Conservation (phyloP, 2,113 vertebrate species). For the Callorhinus ursinus region DNA sequence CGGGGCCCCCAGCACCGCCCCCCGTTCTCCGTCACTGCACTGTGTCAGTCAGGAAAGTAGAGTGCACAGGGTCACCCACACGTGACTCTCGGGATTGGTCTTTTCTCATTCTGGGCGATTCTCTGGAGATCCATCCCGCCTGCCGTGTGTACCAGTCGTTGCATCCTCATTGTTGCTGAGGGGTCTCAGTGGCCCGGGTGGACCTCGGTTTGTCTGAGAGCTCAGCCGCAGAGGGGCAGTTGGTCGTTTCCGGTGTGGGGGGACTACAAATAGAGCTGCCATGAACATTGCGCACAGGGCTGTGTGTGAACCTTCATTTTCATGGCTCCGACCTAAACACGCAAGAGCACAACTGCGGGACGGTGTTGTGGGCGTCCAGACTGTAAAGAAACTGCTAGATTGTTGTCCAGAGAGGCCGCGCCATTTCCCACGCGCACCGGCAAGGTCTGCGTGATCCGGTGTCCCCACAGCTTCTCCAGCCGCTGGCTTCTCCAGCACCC, state of each 20-base stretch:
- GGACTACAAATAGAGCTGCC: not conserved
- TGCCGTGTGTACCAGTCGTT: not conserved
- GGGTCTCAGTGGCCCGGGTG: fast-evolving
- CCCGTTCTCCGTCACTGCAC: fast-evolving
- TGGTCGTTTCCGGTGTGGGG: fast-evolving
- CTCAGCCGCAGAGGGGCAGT: not conserved
- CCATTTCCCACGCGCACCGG: fast-evolving
- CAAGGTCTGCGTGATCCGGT: fast-evolving
- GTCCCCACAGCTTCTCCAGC: not conserved
- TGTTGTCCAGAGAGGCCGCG: not conserved
- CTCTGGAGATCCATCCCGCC: not conserved
- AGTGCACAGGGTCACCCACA: fast-evolving
- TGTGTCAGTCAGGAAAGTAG: fast-evolving
- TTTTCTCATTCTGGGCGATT: not conserved
- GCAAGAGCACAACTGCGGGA: fast-evolving
- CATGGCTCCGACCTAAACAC: fast-evolving
- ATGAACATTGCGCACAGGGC: fast-evolving
- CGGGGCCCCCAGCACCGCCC: no score
- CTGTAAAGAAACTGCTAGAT: no score
- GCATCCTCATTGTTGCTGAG: fast-evolving
- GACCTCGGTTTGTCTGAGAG: not conserved
- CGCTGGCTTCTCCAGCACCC: not conserved
- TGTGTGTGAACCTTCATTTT: fast-evolving
- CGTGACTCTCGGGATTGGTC: fast-evolving
- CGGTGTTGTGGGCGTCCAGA: fast-evolving